Evolutionary conservation across 1,140 invertebrate species (phyloP).

Genomic region (Nebria ingens): DNA sequence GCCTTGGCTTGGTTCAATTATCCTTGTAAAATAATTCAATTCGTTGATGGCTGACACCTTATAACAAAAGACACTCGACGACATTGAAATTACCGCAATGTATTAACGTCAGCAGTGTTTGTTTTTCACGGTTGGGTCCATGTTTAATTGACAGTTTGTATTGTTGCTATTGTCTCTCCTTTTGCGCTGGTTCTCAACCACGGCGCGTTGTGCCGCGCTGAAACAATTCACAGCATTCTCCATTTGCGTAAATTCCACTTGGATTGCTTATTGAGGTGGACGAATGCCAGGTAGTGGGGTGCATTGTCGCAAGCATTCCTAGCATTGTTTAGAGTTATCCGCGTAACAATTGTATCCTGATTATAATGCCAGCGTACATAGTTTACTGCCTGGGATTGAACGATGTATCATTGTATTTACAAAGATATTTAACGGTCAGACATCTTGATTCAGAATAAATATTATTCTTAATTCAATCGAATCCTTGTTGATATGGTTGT

Average conservation of each 20-base stretch:
- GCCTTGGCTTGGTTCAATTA: too few species aligned
- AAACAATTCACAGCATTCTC: neutral
- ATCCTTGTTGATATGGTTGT: too few species aligned
- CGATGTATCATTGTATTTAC: too few species aligned
- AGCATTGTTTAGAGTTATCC: neutral
- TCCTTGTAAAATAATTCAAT: too few species aligned
- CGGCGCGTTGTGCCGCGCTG: neutral
- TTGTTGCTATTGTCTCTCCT: neutral
- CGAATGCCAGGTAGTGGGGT: neutral
- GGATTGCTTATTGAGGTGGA: neutral
- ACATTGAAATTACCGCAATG: neutral
- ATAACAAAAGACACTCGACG: too few species aligned
- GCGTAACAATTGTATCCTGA: neutral
- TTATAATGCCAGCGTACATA: slow-evolving; percentile 1
- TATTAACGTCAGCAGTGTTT: neutral
- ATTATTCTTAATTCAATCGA: too few species aligned
- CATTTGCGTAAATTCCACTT: neutral
- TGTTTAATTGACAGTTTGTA: neutral
- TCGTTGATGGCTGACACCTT: too few species aligned
- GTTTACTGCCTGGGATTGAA: neutral
- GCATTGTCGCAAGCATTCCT: neutral
- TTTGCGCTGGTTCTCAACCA: too few species aligned
- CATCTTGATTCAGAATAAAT: too few species aligned
- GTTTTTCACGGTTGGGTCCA: neutral
- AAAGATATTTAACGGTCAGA: too few species aligned